phyloP scores from a whole-genome alignment of 2,797 vertebrate species.

The Takifugu ocellatus region DNA sequence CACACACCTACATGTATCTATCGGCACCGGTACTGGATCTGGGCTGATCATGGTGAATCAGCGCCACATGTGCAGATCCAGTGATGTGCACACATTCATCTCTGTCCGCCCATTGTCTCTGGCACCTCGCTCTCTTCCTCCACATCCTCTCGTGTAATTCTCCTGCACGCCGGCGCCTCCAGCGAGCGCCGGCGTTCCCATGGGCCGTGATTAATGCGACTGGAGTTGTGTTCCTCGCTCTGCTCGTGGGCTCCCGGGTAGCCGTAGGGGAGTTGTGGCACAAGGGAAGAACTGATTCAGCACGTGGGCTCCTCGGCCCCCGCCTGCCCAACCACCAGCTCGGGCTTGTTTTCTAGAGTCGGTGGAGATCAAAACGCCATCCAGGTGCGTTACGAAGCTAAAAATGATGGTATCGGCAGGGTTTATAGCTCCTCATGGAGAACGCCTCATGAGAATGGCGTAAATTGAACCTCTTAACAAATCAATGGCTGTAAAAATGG shows the following conservation, averaged over 20 bases:
- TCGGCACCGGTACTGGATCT: neutral
- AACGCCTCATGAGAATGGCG: too few relatives aligned
- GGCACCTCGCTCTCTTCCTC: constrained; percentile 28
- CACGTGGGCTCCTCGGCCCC: neutral
- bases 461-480: constrained; percentile 17
- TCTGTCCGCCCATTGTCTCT: constrained; percentile 35
- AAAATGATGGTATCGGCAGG: constrained; percentile 29
- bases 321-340: neutral
- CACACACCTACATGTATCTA: neutral
- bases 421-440: constrained; percentile 46
- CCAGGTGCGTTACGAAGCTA: too few relatives aligned
- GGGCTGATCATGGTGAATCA: constrained; percentile 49
- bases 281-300: constrained; percentile 54
- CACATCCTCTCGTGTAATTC: constrained; percentile 53
- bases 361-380: too few relatives aligned
- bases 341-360: neutral
- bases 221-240: constrained; percentile 45
- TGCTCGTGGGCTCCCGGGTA: constrained; percentile 55
- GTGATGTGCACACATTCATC: constrained; percentile 12
- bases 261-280: constrained; percentile 58
- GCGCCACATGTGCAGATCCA: constrained; percentile 37
- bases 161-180: constrained; percentile 29
- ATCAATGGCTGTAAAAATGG: constrained; percentile 11
- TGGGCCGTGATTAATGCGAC: constrained; percentile 75
- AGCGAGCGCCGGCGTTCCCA: constrained; percentile 43